A percentile compares a stretch with the other conserved stretches of the same genome.
Conservation (phyloP, 2,888 invertebrate genomes). For the Erpobdella octoculata region DNA sequence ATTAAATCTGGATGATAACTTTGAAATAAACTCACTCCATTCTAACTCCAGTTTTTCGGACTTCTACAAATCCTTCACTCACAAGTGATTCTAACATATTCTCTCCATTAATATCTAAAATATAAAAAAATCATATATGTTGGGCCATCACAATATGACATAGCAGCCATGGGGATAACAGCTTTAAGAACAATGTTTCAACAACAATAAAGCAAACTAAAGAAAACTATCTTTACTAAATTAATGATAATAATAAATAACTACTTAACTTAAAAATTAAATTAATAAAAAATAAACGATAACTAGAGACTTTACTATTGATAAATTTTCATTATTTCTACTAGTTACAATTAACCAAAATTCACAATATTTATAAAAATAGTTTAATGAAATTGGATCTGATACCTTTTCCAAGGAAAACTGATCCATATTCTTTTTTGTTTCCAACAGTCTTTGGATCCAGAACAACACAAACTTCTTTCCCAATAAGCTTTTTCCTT, state of each 20-base stretch:
- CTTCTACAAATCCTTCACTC: conserved; percentile 78
- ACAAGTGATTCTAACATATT: conserved; percentile 82
- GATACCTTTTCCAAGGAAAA: conserved; percentile 74
- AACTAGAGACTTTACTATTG: neutral
- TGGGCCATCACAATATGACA: too few species aligned
- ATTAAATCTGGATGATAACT: neutral
- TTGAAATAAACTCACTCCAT: conserved; percentile 52
- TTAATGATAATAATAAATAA: neutral
- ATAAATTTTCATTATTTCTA: neutral
- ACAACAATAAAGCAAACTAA: too few species aligned
- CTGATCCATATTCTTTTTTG: conserved; percentile 76
- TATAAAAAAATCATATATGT: too few species aligned
- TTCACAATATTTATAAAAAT: neutral
- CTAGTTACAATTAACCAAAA: conserved; percentile 3
- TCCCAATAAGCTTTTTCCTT: conserved; percentile 85
- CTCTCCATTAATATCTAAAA: conserved; percentile 64
- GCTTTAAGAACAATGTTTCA: too few species aligned
- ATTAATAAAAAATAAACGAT: neutral
- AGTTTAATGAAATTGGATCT: conserved; percentile 2
- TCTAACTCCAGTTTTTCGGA: conserved; percentile 55
- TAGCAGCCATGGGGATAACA: too few species aligned
- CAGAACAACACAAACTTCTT: conserved; percentile 73
- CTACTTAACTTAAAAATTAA: conserved; percentile 1
- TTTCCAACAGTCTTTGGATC: conserved; percentile 69
- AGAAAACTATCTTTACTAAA: too few species aligned